Percentiles rank a stretch among this genome's conserved stretches.
phyloP scores from a whole-genome alignment of 2,888 invertebrate species.

The Pantelozetes paolii region DNA sequence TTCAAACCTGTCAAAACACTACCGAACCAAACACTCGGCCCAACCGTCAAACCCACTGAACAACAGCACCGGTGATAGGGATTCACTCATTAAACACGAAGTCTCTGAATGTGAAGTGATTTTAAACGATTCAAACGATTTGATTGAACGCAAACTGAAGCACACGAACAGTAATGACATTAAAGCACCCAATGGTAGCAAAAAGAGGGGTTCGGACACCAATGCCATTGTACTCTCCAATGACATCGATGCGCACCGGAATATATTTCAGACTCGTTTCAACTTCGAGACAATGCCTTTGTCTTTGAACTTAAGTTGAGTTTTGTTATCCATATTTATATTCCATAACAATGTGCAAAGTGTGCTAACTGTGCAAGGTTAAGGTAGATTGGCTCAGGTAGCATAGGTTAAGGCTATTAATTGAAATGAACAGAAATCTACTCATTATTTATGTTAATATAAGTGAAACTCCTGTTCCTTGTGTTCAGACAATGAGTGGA shows the following conservation, averaged over 20 bases:
- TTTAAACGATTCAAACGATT: constrained; percentile 14
- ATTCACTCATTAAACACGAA: constrained; percentile 1
- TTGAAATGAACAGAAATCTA: too few relatives aligned
- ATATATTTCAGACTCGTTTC: background rate
- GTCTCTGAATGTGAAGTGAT: constrained; percentile 20
- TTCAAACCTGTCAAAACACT: constrained; percentile 38
- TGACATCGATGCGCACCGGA: background rate
- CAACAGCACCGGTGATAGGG: background rate
- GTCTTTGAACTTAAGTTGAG: constrained; percentile 9
- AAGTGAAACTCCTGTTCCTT: too few relatives aligned
- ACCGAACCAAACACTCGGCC: constrained; percentile 33
- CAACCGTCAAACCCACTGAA: background rate
- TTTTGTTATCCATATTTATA: background rate
- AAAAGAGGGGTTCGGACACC: background rate
- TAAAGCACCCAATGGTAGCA: background rate
- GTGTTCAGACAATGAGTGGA: too few relatives aligned
- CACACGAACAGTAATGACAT: background rate
- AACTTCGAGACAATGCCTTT: constrained; percentile 22
- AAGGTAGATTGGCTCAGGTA: too few relatives aligned
- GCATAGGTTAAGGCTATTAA: too few relatives aligned
- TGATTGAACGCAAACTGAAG: constrained; percentile 5
- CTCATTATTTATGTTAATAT: too few relatives aligned
- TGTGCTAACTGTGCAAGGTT: too few relatives aligned
- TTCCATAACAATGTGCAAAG: too few relatives aligned
- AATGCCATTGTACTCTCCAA: background rate